Base-by-base conservation (phyloP, 2,888 invertebrate genomes). In the Spilosoma lubricipeda region DNA sequence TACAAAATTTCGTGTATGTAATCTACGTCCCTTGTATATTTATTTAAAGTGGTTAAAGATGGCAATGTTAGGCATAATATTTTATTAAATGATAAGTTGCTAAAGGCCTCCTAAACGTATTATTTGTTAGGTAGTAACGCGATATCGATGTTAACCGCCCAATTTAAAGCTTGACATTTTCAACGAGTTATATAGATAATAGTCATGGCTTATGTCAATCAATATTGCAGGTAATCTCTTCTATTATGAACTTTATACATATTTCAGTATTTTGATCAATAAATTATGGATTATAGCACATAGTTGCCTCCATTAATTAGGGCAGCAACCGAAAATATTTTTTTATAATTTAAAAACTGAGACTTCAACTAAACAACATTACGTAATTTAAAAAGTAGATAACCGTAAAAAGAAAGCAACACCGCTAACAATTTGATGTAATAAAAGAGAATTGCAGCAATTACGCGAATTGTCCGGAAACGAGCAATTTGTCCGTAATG, bases 381-480 rank as follows among this genome's bases (percentile, higher is more conserved):
- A 59, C 59, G 33, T 66, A 48, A 75, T 85, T 76, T 77, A 71
- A 72, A 70, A 82, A 77, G 72, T 56, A 84, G 72, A 82, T 82
- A 73, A 75, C 82, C 70, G 20, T 80, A 78, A 75, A 80, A 80
- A 81, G 86, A 82, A 85, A 73, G 75, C 63, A 76, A 76, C 71
- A 65, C 56, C 56, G 72, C 76, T 75, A 79, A 83, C 78, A 84
- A 87, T 84, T 87, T 85, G 85, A 84, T 81, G 82, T 83, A 85
- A 89, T 89, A 87, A 88, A 88, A 59, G 80, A 27, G 85, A 89
- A 89, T 89, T 85, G 89, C 81, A 80, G 83, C 84, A 84, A 87
- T 89, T 88, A 88, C 85, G 74, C 66, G 82, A 86, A 87, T 88
- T 85, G 87, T 86, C 81, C 82, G 85, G 85, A 83, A 80, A 79